Evolutionary conservation across 2,113 vertebrate species (phyloP).

Genomic region (Dipodomys merriami): DNA sequence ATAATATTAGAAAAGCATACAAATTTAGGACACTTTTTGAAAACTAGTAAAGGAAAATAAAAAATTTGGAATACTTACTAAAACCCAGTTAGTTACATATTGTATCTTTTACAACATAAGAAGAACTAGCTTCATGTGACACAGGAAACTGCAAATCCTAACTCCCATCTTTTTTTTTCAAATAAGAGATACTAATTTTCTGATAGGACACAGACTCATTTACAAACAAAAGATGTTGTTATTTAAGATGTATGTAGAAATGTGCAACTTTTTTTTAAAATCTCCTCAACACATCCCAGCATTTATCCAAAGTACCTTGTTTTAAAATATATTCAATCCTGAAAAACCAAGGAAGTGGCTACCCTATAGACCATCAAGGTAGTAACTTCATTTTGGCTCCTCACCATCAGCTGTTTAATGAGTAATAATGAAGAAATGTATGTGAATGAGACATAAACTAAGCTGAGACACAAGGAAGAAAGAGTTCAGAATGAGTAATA

Average conservation of each 20-base stretch:
- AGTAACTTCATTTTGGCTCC: conserved; percentile 25
- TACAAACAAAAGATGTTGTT: conserved; percentile 58
- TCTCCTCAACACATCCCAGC: conserved; percentile 34
- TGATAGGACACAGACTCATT: conserved; percentile 39
- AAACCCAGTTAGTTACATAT: conserved; percentile 22
- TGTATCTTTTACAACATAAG: conserved; percentile 35
- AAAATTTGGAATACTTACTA: conserved; percentile 46
- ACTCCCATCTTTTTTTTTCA: conserved; percentile 13
- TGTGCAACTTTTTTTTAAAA: conserved; percentile 23
- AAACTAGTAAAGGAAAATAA: conserved; percentile 34
- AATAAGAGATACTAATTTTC: conserved; percentile 44
- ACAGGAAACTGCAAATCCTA: conserved; percentile 53
- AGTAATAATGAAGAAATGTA: conserved; percentile 62
- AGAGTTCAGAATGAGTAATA: conserved; percentile 55
- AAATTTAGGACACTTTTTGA: conserved; percentile 49
- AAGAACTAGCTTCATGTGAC: conserved; percentile 19
- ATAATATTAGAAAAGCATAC: conserved; percentile 28
- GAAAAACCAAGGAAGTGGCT: conserved; percentile 51
- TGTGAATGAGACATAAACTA: conserved; percentile 61
- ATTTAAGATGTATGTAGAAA: conserved; percentile 48
- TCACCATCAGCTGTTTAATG: conserved; percentile 44
- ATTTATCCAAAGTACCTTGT: conserved; percentile 44
- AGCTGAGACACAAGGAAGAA: conserved; percentile 26
- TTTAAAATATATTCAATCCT: conserved; percentile 59
- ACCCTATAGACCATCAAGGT: conserved; percentile 46